Percentiles rank a stretch among this genome's conserved stretches.
phyloP scores from a whole-genome alignment of 2,113 vertebrate species.

The Oryctolagus cuniculus region mOryCun1.1 NC_091445.1:22502501-22503000 shows the following conservation, averaged over 20 bases:
- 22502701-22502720: neutral
- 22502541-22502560: neutral
- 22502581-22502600: neutral
- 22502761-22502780: neutral
- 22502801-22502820: neutral
- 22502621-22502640: neutral
- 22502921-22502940: neutral
- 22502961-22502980: too few relatives aligned
- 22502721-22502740: neutral
- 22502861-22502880: neutral
- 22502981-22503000: too few relatives aligned
- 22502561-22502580: neutral
- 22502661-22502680: neutral
- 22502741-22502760: neutral
- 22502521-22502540: neutral
- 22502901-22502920: neutral
- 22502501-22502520: neutral
- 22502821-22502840: neutral
- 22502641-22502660: neutral
- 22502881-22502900: neutral
- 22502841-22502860: neutral
- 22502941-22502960: too few relatives aligned
- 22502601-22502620: neutral
- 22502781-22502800: neutral
- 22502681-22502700: neutral